Conservation (phyloP, 2,888 invertebrate genomes). For the Cataglyphis altisquamis region DNA sequence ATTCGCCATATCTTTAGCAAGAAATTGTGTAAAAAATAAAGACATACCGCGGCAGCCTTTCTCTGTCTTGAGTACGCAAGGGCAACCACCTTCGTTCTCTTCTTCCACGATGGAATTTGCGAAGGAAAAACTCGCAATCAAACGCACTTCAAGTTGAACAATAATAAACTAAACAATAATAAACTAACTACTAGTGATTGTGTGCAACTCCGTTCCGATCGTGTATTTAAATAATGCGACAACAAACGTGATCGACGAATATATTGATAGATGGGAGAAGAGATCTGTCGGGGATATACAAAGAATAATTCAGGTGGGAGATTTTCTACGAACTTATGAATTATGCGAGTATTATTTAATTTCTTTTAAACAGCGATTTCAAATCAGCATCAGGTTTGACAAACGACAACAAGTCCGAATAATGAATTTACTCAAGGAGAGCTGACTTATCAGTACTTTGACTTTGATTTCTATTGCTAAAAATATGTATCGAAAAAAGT, state of each 20-base stretch:
- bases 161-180: neutral
- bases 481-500: neutral
- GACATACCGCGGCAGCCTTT: neutral
- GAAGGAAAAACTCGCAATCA: slow-evolving; percentile 22
- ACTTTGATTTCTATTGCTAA: neutral
- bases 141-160: neutral
- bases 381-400: neutral
- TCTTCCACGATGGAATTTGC: neutral
- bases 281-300: slow-evolving; percentile 27
- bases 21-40: neutral
- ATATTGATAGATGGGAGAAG: slow-evolving; percentile 34
- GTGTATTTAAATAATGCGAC: slow-evolving; percentile 29
- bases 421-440: slow-evolving; percentile 2
- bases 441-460: neutral
- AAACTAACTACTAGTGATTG: slow-evolving; percentile 5
- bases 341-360: neutral
- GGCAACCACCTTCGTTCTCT: neutral
- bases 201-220: neutral
- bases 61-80: neutral
- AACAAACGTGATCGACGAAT: neutral
- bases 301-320: slow-evolving; percentile 14
- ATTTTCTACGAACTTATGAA: neutral
- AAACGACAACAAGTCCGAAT: neutral
- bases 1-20: neutral
- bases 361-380: neutral